These are phyloP conservation scores for Cervus canadensis DNA, from an alignment of 2,113 vertebrate species.

Conservation along the genomic window DNA sequence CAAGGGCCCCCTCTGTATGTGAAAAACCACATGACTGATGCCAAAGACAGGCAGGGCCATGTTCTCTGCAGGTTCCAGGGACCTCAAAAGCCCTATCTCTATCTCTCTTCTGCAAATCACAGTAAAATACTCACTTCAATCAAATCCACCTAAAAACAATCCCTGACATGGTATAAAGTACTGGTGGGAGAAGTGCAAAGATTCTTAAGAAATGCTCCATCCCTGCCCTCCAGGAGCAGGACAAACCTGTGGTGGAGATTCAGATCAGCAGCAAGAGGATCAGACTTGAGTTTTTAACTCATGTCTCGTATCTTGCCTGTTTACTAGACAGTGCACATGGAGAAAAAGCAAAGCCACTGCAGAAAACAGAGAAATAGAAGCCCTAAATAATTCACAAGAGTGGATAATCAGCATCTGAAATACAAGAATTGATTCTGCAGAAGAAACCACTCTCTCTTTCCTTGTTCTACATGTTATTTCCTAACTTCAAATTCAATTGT, in stretches of 20 bases:
- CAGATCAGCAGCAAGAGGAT: neutral
- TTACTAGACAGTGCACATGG: neutral
- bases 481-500: neutral
- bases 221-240: neutral
- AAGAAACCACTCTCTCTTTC: neutral
- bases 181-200: neutral
- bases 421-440: neutral
- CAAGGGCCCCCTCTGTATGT: neutral
- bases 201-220: neutral
- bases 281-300: neutral
- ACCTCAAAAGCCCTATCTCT: neutral
- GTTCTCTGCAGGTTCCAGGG: neutral
- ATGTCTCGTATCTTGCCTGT: neutral
- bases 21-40: neutral
- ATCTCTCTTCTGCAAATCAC: neutral
- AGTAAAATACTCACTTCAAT: neutral
- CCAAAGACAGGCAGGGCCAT: neutral
- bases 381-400: neutral
- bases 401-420: neutral
- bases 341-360: neutral
- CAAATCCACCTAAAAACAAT: neutral
- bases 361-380: neutral
- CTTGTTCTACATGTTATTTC: neutral
- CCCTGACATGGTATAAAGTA: neutral
- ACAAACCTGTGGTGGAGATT: neutral